These are phyloP conservation scores for Chondrosia reniformis DNA, from an alignment of 37 sponge, comb jelly and placozoan species.

Conservation along the genomic window DNA sequence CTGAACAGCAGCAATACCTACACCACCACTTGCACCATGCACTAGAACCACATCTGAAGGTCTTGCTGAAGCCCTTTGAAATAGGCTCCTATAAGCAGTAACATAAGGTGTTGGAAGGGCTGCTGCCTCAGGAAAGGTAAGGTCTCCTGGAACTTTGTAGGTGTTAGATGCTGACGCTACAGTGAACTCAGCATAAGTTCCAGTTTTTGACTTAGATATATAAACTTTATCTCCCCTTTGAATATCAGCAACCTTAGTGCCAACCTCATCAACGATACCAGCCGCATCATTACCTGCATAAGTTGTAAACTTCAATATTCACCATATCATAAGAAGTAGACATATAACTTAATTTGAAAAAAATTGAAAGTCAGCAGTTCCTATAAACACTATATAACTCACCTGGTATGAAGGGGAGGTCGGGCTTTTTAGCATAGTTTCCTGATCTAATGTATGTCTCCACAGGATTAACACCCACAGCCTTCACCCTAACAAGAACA, in stretches of 20 bases:
- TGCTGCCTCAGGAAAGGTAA: slow-evolving; percentile 75
- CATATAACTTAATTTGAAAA: too few species aligned
- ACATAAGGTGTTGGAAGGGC: slow-evolving; percentile 65
- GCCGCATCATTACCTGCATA: slow-evolving; percentile 60
- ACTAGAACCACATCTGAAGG: slow-evolving; percentile 76
- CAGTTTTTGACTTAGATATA: slow-evolving; percentile 33
- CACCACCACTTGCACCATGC: slow-evolving; percentile 93
- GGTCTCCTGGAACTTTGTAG: slow-evolving; percentile 28
- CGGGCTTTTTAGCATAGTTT: slow-evolving; percentile 46
- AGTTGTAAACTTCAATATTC: too few species aligned
- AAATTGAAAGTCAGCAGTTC: too few species aligned
- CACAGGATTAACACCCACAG: slow-evolving; percentile 88
- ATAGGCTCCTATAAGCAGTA: slow-evolving; percentile 75
- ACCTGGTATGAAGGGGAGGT: slow-evolving; percentile 70
- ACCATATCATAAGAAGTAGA: too few species aligned
- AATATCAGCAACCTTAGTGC: slow-evolving; percentile 50
- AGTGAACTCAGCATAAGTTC: slow-evolving; percentile 64
- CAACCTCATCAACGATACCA: slow-evolving; percentile 71
- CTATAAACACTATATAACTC: too few species aligned
- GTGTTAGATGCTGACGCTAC: slow-evolving; percentile 24
- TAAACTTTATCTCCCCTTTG: slow-evolving; percentile 79
- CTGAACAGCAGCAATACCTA: slow-evolving; percentile 83
- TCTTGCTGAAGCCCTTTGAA: slow-evolving; percentile 29
- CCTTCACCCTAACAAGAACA: slow-evolving; percentile 64
- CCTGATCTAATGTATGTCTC: slow-evolving; percentile 90